Conservation (phyloP, 2,113 vertebrate species). For the Cyphomyrus discorhynchus region DNA sequence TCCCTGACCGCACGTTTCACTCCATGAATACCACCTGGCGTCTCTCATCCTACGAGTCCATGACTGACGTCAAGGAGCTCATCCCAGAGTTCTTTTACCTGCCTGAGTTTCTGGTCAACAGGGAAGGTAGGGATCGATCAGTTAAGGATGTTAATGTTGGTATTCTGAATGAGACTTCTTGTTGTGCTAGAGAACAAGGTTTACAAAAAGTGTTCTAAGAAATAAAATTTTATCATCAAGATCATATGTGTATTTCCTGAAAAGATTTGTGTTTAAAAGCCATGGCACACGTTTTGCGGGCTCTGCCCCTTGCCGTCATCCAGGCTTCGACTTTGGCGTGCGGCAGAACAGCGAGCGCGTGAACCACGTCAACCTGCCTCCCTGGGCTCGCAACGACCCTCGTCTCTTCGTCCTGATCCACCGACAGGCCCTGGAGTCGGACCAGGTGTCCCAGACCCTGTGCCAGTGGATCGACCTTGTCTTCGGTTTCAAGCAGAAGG, state of each 20-base stretch:
- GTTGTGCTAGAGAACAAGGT: not conserved
- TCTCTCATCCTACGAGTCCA: constrained; percentile 92
- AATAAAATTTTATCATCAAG: not conserved
- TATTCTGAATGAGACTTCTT: not conserved
- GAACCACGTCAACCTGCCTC: constrained; percentile 92
- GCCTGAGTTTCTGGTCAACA: constrained; percentile 92
- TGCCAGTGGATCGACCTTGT: constrained; percentile 98
- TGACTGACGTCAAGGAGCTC: constrained; percentile 97
- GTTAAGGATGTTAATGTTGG: not conserved
- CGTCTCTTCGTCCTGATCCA: constrained; percentile 92
- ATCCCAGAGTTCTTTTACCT: constrained; percentile 98
- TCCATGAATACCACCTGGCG: constrained; percentile 97
- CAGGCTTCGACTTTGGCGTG: constrained; percentile 96
- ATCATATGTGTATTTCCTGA: not conserved
- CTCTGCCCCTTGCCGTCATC: not conserved
- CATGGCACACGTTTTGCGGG: not conserved
- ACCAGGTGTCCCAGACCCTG: constrained; percentile 89
- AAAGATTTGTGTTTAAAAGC: not conserved
- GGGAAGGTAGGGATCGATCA: constrained; percentile 72
- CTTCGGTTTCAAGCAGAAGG: constrained; percentile 96
- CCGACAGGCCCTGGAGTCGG: constrained; percentile 91
- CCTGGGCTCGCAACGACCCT: constrained; percentile 92
- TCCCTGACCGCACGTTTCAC: constrained; percentile 96
- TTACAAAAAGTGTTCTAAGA: not conserved
- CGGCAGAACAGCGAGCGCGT: constrained; percentile 94